These are phyloP conservation scores for Petromus typicus DNA, from an alignment of 2,113 vertebrate species.

Conservation along the genomic window DNA sequence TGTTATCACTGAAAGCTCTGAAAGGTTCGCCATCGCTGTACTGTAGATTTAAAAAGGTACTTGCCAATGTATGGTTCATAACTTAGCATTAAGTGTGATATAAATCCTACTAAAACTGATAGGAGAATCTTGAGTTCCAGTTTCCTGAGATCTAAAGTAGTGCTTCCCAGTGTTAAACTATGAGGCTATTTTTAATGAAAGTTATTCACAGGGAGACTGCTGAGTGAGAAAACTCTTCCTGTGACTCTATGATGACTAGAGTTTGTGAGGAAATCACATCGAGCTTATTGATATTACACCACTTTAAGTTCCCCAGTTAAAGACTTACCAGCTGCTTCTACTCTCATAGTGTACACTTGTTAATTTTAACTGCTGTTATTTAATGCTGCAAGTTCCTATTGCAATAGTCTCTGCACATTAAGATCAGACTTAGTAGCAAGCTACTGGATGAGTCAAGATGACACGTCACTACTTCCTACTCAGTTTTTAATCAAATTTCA, in stretches of 20 bases:
- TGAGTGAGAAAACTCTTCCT: not conserved
- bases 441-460: too few species aligned
- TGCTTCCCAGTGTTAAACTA: not conserved
- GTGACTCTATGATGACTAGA: not conserved
- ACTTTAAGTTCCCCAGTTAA: too few species aligned
- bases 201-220: not conserved
- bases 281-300: not conserved
- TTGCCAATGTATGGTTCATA: conserved; percentile 26
- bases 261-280: not conserved
- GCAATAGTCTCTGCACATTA: not conserved
- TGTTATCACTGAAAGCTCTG: not conserved
- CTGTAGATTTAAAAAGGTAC: not conserved
- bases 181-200: not conserved
- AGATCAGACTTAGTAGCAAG: not conserved
- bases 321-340: not conserved
- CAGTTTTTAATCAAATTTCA: not conserved
- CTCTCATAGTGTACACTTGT: rapidly evolving
- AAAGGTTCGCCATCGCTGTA: not conserved
- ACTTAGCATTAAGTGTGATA: not conserved
- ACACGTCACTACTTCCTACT: not conserved
- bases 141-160: conserved; percentile 33
- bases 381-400: not conserved
- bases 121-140: not conserved
- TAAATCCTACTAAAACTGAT: not conserved
- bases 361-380: not conserved